A percentile compares a stretch with the other conserved stretches of the same genome.
Conservation (phyloP, 1,140 invertebrate genomes). For the Argopecten irradians region DNA sequence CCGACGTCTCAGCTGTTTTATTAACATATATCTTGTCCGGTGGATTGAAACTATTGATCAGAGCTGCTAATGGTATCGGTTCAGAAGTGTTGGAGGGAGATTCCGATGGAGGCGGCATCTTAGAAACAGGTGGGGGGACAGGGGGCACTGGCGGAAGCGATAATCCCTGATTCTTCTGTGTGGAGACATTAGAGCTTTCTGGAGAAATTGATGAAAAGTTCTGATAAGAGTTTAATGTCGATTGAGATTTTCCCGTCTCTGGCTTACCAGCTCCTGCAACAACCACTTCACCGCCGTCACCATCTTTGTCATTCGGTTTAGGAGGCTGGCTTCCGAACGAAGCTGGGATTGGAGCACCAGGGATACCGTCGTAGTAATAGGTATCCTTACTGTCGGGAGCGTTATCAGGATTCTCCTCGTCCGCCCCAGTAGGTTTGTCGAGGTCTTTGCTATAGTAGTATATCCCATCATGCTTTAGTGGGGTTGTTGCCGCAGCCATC, state of each 20-base stretch:
- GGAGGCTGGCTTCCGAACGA: neutral
- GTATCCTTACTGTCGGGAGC: neutral
- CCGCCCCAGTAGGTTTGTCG: neutral
- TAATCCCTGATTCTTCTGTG: neutral
- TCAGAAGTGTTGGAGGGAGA: neutral
- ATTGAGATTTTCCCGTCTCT: neutral
- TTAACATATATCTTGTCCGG: neutral
- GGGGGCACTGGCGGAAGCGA: neutral
- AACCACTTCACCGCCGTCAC: neutral
- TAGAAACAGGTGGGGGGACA: neutral
- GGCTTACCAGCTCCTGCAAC: neutral
- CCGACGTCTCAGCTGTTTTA: neutral
- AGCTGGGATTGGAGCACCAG: neutral
- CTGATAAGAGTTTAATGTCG: neutral
- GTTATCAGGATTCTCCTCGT: neutral
- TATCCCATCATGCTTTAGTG: neutral
- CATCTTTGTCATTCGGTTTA: neutral
- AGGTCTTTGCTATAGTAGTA: neutral
- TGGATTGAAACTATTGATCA: too few relatives aligned
- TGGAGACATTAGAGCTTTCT: neutral
- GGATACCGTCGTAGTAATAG: neutral
- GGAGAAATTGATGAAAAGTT: neutral
- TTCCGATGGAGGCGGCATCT: neutral
- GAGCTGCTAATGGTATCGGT: too few relatives aligned
- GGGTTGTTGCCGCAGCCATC: neutral